Conservation (phyloP, 2,888 invertebrate genomes). For the Teleogryllus oceanicus region DNA sequence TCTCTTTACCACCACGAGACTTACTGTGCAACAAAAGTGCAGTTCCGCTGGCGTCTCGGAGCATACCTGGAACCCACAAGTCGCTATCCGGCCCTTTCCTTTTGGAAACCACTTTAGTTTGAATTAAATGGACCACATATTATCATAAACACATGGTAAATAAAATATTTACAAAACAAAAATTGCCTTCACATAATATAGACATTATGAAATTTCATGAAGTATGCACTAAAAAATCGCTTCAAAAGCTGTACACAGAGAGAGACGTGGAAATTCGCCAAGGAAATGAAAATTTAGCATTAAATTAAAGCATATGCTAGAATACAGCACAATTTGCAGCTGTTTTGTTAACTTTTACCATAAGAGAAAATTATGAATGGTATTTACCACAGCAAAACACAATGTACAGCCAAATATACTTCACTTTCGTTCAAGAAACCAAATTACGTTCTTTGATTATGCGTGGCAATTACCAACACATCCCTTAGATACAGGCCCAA, state of each 20-base stretch:
- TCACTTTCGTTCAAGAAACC: no score
- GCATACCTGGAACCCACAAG: slow-evolving; percentile 32
- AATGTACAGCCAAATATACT: no score
- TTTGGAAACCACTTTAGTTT: slow-evolving; percentile 30
- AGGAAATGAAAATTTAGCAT: neutral
- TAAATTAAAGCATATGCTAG: neutral
- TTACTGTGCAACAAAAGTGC: slow-evolving; percentile 32
- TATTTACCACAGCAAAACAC: neutral
- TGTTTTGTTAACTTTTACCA: neutral
- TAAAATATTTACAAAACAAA: slow-evolving; percentile 26
- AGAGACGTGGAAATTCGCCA: neutral
- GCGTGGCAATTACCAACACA: no score
- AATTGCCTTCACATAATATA: slow-evolving; percentile 27
- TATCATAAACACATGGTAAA: slow-evolving; percentile 26
- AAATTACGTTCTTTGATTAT: no score
- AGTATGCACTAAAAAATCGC: slow-evolving; percentile 22
- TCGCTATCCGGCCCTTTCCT: slow-evolving; percentile 29
- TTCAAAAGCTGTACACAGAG: slow-evolving; percentile 3
- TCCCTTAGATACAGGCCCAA: neutral
- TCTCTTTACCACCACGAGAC: slow-evolving; percentile 25
- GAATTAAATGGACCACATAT: slow-evolving; percentile 24
- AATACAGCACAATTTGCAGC: neutral
- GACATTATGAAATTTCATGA: slow-evolving; percentile 40
- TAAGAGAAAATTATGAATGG: slow-evolving; percentile 22
- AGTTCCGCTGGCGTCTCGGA: slow-evolving; percentile 28